Percentiles rank a stretch among this genome's conserved stretches.
phyloP scores from a whole-genome alignment of 2,113 vertebrate genomes.

The Microtus oregoni region DNA sequence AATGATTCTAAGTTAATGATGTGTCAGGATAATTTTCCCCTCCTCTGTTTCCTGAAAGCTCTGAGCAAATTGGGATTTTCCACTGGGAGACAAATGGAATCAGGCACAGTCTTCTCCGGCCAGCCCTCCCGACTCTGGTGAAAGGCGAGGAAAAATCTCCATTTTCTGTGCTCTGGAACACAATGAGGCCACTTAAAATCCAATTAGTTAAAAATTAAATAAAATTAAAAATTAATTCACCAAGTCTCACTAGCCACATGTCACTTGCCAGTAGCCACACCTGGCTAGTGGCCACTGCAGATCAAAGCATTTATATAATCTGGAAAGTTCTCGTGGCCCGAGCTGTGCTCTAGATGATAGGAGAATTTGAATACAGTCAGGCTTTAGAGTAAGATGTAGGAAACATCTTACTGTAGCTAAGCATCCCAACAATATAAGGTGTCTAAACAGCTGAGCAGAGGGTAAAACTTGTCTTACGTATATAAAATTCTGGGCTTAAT shows the following conservation, averaged over 20 bases:
- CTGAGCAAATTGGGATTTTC: constrained; percentile 45
- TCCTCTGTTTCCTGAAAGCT: constrained; percentile 50
- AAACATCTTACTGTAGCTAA: no score
- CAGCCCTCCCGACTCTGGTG: background rate
- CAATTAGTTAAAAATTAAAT: constrained; percentile 52
- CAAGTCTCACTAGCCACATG: background rate
- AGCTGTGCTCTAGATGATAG: fast-evolving
- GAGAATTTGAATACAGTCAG: no score
- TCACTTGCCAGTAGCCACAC: background rate
- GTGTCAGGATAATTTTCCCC: constrained; percentile 7
- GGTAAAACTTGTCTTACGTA: background rate
- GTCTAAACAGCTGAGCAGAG: background rate
- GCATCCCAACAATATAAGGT: background rate
- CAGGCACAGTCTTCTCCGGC: background rate
- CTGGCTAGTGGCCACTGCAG: background rate
- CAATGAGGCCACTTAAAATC: background rate
- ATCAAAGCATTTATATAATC: background rate
- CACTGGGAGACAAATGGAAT: background rate
- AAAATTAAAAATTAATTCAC: background rate
- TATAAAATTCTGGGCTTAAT: background rate
- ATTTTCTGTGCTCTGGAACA: background rate
- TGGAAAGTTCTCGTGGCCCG: background rate
- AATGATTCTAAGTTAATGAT: constrained; percentile 40
- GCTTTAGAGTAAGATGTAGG: background rate
- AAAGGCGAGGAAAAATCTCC: background rate